Evolutionary conservation across 2,797 vertebrate genomes (phyloP), one percentile per base, ranked within the genome.

Genomic region (Pelochelys cantorii): DNA sequence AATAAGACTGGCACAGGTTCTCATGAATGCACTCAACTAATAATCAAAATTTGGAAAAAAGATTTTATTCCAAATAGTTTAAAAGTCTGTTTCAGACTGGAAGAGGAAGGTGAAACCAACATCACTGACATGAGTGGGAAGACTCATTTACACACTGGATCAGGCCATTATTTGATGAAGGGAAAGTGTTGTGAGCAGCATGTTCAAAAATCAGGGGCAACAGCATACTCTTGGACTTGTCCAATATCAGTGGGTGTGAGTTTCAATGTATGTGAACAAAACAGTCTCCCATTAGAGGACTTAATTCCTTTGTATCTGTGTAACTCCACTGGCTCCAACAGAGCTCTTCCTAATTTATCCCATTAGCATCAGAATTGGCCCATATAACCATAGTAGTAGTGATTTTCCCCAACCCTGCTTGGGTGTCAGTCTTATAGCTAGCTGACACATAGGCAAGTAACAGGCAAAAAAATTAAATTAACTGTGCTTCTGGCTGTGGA

Each of bases 241-340:
- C 37, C 5, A 25, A n/a, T 62, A 54, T 56, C 3, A 75, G 13
- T 42, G 22, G 34, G 34, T 75, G 71, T 13, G 37, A 22, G 25
- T 75, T 75, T 75, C 22, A 34, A 68, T n/a, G 9, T 42, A 23
- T 75, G 71, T 75, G 71, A 75, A 75, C 23, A 75, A 75, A 75
- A 42, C 37, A 48, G 42, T 37, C 59, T 53, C 10, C 3, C 13
- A 59, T 54, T 3, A 18, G 13, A 48, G n/a, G 56, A 25, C 59
- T 71, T 27, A 55, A 11, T 23, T 60, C 52, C 74, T 85, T 25
- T 3, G 79, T 11, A 78, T 60, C 48, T 79, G 31, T 25, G 11
- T 0, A 0, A 31, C 62, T n/a, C 81, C 60, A 42, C 15, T 2
- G 4, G 80, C 54, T 59, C n/a, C 48, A 29, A n/a, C 23, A 52